phyloP scores from a whole-genome alignment of 1,140 invertebrate genomes.

The Carposina sasakii region DNA sequence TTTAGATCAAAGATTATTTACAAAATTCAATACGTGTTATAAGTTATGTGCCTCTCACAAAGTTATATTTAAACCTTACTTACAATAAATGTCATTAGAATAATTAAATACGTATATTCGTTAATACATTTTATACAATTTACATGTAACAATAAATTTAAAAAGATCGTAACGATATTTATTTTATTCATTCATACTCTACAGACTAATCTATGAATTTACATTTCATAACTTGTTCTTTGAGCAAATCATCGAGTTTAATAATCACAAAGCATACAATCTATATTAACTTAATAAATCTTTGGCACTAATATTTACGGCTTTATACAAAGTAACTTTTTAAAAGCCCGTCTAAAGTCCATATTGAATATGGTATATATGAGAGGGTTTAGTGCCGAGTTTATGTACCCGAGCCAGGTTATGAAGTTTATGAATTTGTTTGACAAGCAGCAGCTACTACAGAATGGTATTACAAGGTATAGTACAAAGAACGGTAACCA shows the following conservation, averaged over 20 bases:
- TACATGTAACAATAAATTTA: too few species aligned
- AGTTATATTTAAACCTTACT: too few species aligned
- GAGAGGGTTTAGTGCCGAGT: constrained; percentile 96
- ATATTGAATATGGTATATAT: constrained; percentile 99
- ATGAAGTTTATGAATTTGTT: constrained; percentile 89
- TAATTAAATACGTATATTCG: too few species aligned
- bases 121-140: too few species aligned
- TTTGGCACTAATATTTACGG: constrained; percentile 54
- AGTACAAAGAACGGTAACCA: constrained; percentile 98
- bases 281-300: constrained; percentile 17
- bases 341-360: constrained; percentile 95
- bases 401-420: constrained; percentile 98
- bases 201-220: too few species aligned
- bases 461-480: constrained; percentile 94
- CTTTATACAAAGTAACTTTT: constrained; percentile 84
- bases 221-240: constrained; percentile 31
- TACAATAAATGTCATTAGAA: too few species aligned
- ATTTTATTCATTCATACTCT: too few species aligned
- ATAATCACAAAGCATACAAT: constrained; percentile 23
- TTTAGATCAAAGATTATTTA: too few species aligned
- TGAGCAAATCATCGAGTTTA: constrained; percentile 53
- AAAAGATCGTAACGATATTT: too few species aligned
- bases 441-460: constrained; percentile 84
- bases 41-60: too few species aligned
- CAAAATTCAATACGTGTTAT: too few species aligned